phyloP scores from a whole-genome alignment of 2,113 vertebrate genomes.

The Prunella fulvescens region DNA sequence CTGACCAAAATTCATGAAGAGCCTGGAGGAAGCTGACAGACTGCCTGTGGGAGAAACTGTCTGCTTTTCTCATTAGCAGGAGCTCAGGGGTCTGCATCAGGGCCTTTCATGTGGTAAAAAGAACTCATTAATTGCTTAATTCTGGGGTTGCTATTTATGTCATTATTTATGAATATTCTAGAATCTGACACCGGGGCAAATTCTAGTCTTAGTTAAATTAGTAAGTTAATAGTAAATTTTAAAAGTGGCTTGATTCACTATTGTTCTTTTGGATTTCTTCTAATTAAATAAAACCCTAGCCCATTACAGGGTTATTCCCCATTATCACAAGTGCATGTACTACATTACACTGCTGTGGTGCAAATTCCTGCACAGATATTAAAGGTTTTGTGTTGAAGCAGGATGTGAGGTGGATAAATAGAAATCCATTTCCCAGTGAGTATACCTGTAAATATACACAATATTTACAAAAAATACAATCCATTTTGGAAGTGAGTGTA shows the following conservation, averaged over 20 bases:
- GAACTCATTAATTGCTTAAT: slow-evolving; percentile 59
- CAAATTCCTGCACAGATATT: not conserved
- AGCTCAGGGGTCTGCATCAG: slow-evolving; percentile 47
- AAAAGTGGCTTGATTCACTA: slow-evolving; percentile 1
- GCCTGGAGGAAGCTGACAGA: slow-evolving; percentile 46
- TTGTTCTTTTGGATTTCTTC: slow-evolving; percentile 38
- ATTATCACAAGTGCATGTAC: not conserved
- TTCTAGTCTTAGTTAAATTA: slow-evolving; percentile 45
- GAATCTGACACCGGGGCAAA: slow-evolving; percentile 18
- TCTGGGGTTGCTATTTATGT: slow-evolving; percentile 50
- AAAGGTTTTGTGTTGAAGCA: not conserved
- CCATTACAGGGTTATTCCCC: not conserved
- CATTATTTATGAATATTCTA: slow-evolving; percentile 61
- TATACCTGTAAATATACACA: no score
- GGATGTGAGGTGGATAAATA: not conserved
- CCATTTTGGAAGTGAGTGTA: accelerated
- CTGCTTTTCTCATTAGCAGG: slow-evolving; percentile 59
- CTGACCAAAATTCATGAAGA: slow-evolving; percentile 32
- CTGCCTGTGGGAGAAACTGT: slow-evolving; percentile 55
- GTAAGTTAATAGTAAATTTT: not conserved
- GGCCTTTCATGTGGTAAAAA: slow-evolving; percentile 56
- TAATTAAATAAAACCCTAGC: not conserved
- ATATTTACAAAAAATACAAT: no score
- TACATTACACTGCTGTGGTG: not conserved
- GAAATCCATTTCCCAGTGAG: not conserved